phyloP scores from a whole-genome alignment of 2,888 invertebrate species.

The Trimorus sp. region DNA sequence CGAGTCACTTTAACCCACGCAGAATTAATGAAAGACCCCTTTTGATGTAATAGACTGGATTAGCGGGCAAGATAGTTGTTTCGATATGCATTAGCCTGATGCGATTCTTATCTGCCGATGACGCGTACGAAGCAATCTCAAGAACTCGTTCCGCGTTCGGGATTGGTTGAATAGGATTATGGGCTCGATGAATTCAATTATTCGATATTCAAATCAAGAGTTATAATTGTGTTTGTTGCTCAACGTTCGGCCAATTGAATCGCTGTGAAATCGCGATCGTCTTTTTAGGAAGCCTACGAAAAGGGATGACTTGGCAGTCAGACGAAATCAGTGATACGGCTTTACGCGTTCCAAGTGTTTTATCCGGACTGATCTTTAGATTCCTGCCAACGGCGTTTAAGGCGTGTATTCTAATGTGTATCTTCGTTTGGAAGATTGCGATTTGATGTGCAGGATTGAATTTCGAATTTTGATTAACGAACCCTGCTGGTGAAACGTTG shows the following conservation, averaged over 20 bases:
- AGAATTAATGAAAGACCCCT: conserved; percentile 58
- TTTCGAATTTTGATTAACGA: no score
- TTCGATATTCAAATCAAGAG: conserved; percentile 56
- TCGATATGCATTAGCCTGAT: conserved; percentile 54
- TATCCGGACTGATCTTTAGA: no score
- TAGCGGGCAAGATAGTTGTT: conserved; percentile 62
- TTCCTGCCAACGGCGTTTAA: no score
- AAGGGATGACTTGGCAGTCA: neutral
- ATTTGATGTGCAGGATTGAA: no score
- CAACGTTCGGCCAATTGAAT: conserved; percentile 16
- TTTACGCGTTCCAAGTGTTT: no score
- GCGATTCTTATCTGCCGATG: conserved; percentile 60
- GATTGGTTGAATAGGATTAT: conserved; percentile 49
- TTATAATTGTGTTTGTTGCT: conserved; percentile 30
- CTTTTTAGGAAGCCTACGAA: neutral
- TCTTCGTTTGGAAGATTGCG: no score
- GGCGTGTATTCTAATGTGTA: no score
- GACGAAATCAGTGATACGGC: no score
- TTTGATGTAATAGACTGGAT: conserved; percentile 62
- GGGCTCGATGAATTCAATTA: conserved; percentile 57
- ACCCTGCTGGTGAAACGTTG: no score
- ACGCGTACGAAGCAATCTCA: conserved; percentile 53
- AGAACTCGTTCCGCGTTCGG: conserved; percentile 44
- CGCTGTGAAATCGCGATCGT: conserved; percentile 6
- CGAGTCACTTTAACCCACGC: conserved; percentile 61